Percentiles rank a stretch among this genome's conserved stretches.
Conservation (phyloP, 2,113 vertebrate species). For the Aphyosemion australe region DNA sequence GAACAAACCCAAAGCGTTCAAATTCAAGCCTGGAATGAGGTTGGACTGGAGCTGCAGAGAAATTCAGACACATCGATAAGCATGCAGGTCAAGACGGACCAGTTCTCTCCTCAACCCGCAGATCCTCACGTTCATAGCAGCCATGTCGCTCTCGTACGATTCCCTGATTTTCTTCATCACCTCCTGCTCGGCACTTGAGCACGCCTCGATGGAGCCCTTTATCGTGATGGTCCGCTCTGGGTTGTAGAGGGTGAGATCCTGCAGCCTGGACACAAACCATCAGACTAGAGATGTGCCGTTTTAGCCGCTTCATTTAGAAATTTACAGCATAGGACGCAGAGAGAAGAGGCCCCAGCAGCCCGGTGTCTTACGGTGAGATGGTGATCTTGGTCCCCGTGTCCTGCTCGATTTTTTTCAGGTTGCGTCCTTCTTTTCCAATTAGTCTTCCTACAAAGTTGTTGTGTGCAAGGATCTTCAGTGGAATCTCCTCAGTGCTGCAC, state of each 20-base stretch:
- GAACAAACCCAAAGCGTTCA: conserved; percentile 96
- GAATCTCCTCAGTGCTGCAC: conserved; percentile 94
- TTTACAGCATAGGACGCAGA: not conserved
- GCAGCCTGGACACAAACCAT: conserved; percentile 79
- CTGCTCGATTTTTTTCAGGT: conserved; percentile 97
- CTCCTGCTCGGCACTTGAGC: conserved; percentile 91
- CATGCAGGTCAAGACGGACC: too few relatives aligned
- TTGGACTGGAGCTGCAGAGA: conserved; percentile 94
- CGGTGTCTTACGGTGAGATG: conserved; percentile 90
- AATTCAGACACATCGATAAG: not conserved
- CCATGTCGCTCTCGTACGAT: conserved; percentile 95
- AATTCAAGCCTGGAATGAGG: conserved; percentile 97
- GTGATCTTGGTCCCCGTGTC: conserved; percentile 98
- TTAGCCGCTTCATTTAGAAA: not conserved
- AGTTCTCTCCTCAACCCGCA: too few relatives aligned
- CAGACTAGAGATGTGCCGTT: not conserved
- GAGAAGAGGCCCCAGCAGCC: not conserved
- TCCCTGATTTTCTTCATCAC: conserved; percentile 98
- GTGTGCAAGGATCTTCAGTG: conserved; percentile 96
- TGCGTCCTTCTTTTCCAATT: conserved; percentile 98
- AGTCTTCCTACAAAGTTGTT: conserved; percentile 98
- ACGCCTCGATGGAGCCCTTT: conserved; percentile 89
- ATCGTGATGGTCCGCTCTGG: conserved; percentile 96
- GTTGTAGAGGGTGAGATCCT: conserved; percentile 96
- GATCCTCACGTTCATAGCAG: conserved; percentile 94